These are phyloP conservation scores for Dione juno DNA, from an alignment of 2,888 invertebrate genomes.

Conservation along the genomic window DNA sequence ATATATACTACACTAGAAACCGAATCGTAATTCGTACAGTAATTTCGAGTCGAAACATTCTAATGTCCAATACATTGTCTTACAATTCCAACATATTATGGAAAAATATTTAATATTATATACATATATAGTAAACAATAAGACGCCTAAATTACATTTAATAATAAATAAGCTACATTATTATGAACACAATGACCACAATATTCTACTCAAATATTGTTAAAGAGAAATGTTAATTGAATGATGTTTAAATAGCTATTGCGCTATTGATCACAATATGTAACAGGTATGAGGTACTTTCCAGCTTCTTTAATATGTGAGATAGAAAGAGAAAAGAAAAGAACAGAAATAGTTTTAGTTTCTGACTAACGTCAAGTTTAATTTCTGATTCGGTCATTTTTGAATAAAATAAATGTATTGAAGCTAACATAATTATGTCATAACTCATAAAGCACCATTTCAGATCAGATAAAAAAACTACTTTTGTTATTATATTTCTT, in stretches of 20 bases:
- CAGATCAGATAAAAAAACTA: no score
- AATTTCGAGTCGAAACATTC: slow-evolving; percentile 16
- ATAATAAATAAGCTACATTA: slow-evolving; percentile 60
- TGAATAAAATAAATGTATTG: no score
- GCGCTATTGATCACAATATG: no score
- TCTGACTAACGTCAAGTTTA: neutral
- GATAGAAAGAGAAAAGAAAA: neutral
- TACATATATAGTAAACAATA: slow-evolving; percentile 1
- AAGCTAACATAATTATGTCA: no score
- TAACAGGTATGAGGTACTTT: no score
- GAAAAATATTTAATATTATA: neutral
- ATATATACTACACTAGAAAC: neutral
- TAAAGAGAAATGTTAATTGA: neutral
- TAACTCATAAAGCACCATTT: no score
- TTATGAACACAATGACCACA: slow-evolving; percentile 71
- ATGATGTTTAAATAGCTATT: neutral
- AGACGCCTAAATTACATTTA: neutral
- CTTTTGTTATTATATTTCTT: neutral
- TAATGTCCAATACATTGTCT: neutral
- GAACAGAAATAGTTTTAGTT: neutral
- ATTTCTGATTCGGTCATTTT: neutral
- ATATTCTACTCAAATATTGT: slow-evolving; percentile 17
- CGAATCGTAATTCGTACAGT: slow-evolving; percentile 16
- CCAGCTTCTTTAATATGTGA: no score
- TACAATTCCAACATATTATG: neutral